Evolutionary conservation across 1,140 invertebrate species (phyloP).

Genomic region (Doryteuthis pealeii): DNA sequence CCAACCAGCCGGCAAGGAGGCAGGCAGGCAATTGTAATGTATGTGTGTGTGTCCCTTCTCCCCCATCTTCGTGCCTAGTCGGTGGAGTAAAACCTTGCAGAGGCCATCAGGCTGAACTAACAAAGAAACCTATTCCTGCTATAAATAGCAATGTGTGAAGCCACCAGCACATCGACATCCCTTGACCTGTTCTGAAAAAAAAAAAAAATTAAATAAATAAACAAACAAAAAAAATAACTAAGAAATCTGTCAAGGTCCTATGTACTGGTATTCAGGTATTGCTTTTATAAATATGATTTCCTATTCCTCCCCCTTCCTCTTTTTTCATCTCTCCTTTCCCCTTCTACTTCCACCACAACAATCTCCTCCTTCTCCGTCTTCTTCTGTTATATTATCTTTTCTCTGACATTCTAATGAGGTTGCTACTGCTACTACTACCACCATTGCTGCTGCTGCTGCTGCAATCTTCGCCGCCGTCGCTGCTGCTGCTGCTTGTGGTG

Average conservation of each 20-base stretch:
- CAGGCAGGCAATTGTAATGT: conserved; percentile 1
- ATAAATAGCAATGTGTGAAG: conserved; percentile 3
- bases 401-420: conserved; percentile 2
- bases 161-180: background rate
- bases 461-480: too few relatives aligned
- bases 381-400: background rate
- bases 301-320: background rate
- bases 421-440: background rate
- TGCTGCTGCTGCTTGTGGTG: too few relatives aligned
- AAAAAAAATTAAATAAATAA: too few relatives aligned
- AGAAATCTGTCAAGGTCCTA: background rate
- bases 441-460: background rate
- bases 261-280: conserved; percentile 11
- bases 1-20: background rate
- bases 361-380: too few relatives aligned
- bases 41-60: background rate
- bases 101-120: too few relatives aligned
- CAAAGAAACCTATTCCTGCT: background rate
- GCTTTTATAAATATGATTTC: conserved; percentile 1
- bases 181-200: background rate
- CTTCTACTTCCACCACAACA: too few relatives aligned
- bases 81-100: too few relatives aligned
- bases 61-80: too few relatives aligned
- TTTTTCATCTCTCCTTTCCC: background rate
- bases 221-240: background rate